Evolutionary conservation across 2,113 vertebrate genomes (phyloP).

Genomic region (Laterallus jamaicensis): DNA sequence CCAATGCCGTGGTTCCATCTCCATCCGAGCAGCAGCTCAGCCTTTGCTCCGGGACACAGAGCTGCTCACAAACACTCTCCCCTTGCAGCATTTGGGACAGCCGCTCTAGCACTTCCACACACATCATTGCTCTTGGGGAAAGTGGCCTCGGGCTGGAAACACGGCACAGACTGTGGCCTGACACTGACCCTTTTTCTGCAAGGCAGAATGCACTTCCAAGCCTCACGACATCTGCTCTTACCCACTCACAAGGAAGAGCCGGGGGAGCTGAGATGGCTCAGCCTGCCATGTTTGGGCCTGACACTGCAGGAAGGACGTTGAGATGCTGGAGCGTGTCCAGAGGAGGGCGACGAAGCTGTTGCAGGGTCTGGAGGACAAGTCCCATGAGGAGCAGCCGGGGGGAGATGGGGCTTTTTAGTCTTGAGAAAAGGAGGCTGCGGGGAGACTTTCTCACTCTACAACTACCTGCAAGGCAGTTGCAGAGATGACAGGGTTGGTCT

Average conservation of each 20-base stretch:
- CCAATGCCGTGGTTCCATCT: neutral
- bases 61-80: neutral
- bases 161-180: fast-evolving
- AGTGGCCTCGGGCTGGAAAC: neutral
- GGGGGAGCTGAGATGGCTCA: neutral
- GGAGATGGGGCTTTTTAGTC: too few relatives aligned
- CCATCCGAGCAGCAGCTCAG: neutral
- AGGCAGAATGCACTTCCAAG: neutral
- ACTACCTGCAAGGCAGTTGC: too few relatives aligned
- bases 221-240: neutral
- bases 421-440: too few relatives aligned
- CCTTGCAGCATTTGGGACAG: neutral
- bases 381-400: too few relatives aligned
- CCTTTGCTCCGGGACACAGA: neutral
- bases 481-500: too few relatives aligned
- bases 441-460: too few relatives aligned
- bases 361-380: too few relatives aligned
- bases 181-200: neutral
- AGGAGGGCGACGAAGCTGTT: too few relatives aligned
- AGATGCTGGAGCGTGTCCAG: too few relatives aligned
- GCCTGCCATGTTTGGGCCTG: neutral
- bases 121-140: neutral
- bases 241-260: neutral
- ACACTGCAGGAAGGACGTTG: too few relatives aligned
- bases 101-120: neutral